Base-by-base conservation (phyloP, 2,888 invertebrate genomes). In the Brachyptera risi region DNA sequence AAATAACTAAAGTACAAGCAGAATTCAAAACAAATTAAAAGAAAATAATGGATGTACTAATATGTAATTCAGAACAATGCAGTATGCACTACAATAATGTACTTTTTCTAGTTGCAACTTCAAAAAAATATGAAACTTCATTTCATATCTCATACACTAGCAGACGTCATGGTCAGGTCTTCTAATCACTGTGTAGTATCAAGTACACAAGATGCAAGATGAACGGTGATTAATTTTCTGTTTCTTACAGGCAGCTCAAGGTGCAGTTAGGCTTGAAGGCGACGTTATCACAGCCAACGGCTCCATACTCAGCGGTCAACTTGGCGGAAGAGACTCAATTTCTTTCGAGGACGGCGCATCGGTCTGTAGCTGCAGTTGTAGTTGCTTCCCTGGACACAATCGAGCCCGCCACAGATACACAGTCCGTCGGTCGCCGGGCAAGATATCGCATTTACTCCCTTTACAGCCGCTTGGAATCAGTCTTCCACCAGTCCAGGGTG, bases 201-300 rank as follows among this genome's bases (percentile, higher is more conserved):
- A n/a, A n/a, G n/a, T n/a, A n/a, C n/a, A n/a, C n/a, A n/a, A n/a
- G n/a, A n/a, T n/a, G n/a, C n/a, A n/a, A n/a, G n/a, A n/a, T n/a
- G n/a, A n/a, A n/a, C n/a, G n/a, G n/a, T n/a, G n/a, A n/a, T 21
- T 66, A 65, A 59, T n/a, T n/a, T n/a, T n/a, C n/a, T n/a, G n/a
- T n/a, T n/a, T 63, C 63, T 71, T 74, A 56, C 81, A 94, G 86
- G 96, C 96, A 63, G 90, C 96, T 67, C 92, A 94, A 73, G 95
- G 93, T 56, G 95, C 96, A 61, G 96, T 98, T 21, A 84, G 95
- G 63, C 79, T 98, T 65, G 96, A 98, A 74, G 96, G 97, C 64
- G 97, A 97, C 81, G 94, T 97, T 69, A 97, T 97, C 76, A 94
- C 93, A 63, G 92, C 93, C 47, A 94, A 94, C 72, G 93, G 93